Percentiles rank a stretch among this genome's conserved stretches.
These are phyloP conservation scores for Patella caerulea DNA, from an alignment of 2,888 invertebrate species.

Conservation along the genomic window DNA sequence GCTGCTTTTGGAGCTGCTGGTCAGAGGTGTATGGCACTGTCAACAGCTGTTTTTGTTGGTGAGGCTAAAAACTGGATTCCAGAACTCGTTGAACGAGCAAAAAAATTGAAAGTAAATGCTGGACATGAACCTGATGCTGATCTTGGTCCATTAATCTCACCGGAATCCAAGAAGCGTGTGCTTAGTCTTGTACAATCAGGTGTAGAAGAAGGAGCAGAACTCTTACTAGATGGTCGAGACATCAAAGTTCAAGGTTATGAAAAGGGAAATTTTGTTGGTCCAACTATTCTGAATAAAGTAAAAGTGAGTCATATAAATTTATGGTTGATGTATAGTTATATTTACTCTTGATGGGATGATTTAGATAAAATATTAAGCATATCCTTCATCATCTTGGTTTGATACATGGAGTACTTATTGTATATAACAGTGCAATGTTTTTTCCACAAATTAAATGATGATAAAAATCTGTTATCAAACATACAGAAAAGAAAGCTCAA, in stretches of 20 bases:
- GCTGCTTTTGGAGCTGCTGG: slow-evolving; percentile 99
- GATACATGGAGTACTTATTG: too few relatives aligned
- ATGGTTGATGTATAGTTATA: slow-evolving; percentile 7
- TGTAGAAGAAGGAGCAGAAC: slow-evolving; percentile 88
- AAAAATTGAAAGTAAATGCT: slow-evolving; percentile 91
- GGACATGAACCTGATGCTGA: slow-evolving; percentile 76
- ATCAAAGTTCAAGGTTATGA: slow-evolving; percentile 89
- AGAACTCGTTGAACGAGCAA: slow-evolving; percentile 87
- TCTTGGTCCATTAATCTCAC: slow-evolving; percentile 91
- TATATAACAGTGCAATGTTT: too few relatives aligned
- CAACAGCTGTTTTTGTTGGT: slow-evolving; percentile 92
- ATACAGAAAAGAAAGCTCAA: too few relatives aligned
- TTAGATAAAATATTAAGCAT: too few relatives aligned
- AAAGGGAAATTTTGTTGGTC: slow-evolving; percentile 98
- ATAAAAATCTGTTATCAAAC: too few relatives aligned
- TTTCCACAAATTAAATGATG: too few relatives aligned
- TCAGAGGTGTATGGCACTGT: slow-evolving; percentile 98
- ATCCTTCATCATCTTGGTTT: too few relatives aligned
- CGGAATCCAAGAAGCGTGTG: slow-evolving; percentile 87
- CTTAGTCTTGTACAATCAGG: slow-evolving; percentile 85
- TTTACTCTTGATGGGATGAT: background rate
- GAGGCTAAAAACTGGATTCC: slow-evolving; percentile 94
- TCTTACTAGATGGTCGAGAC: slow-evolving; percentile 89
- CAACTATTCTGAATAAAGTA: slow-evolving; percentile 91
- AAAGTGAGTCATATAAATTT: slow-evolving; percentile 72